Evolutionary conservation across 1,140 invertebrate species (phyloP).

Genomic region (Danaus plexippus): DNA sequence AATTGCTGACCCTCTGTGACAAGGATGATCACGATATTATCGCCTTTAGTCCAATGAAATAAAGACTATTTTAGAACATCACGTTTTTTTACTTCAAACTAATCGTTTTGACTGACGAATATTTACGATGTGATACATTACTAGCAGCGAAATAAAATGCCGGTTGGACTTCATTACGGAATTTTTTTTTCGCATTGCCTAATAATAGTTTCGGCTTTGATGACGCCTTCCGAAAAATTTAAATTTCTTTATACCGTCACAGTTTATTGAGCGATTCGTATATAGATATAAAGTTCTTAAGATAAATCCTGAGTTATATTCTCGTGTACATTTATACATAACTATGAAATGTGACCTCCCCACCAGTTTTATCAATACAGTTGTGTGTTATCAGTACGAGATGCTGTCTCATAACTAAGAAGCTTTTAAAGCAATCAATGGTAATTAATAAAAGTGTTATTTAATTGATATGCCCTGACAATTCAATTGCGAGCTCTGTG

Average conservation of each 20-base stretch:
- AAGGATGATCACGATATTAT: neutral
- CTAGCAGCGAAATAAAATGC: slow-evolving; percentile 56
- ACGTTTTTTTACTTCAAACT: slow-evolving; percentile 9
- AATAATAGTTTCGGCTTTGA: slow-evolving; percentile 50
- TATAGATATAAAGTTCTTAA: too few relatives aligned
- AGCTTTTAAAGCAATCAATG: slow-evolving; percentile 56
- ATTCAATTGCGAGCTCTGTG: slow-evolving; percentile 38
- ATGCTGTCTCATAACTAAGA: slow-evolving; percentile 16
- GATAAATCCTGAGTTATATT: too few relatives aligned
- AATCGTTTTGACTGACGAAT: slow-evolving; percentile 66
- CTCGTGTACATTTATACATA: too few relatives aligned
- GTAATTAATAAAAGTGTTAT: slow-evolving; percentile 50
- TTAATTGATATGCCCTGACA: slow-evolving; percentile 52
- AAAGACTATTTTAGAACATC: slow-evolving; percentile 21
- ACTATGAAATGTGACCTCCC: too few relatives aligned
- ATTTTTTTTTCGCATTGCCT: slow-evolving; percentile 48
- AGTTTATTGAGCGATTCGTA: too few relatives aligned
- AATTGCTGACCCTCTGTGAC: slow-evolving; percentile 33
- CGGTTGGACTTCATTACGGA: slow-evolving; percentile 59
- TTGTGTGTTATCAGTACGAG: too few relatives aligned
- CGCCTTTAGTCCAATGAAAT: slow-evolving; percentile 5
- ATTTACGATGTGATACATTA: slow-evolving; percentile 68
- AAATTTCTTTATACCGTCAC: too few relatives aligned
- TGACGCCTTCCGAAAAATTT: slow-evolving; percentile 51
- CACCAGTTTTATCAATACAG: too few relatives aligned